Percentiles rank a stretch among this genome's conserved stretches.
Evolutionary conservation across 2,113 vertebrate genomes (phyloP).

Genomic region (Prolemur simus): DNA sequence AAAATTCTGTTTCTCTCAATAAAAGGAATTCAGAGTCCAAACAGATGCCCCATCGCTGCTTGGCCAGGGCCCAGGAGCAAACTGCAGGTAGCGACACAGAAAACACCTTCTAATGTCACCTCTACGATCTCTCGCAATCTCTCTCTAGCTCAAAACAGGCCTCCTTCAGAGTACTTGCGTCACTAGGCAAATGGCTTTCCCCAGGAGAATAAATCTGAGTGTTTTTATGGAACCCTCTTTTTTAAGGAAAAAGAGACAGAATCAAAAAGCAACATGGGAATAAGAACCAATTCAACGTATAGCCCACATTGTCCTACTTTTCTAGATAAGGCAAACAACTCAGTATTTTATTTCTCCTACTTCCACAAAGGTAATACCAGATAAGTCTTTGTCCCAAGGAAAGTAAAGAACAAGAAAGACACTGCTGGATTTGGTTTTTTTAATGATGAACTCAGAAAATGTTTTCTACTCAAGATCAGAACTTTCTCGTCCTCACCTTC

Average conservation of each 20-base stretch:
- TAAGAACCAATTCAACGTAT: background rate
- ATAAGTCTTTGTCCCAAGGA: background rate
- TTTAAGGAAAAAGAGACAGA: background rate
- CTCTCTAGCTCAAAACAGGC: background rate
- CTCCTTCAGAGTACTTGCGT: conserved; percentile 63
- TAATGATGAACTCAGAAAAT: background rate
- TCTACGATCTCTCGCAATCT: background rate
- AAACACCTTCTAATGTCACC: conserved; percentile 51
- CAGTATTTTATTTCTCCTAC: background rate
- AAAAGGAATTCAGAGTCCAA: conserved; percentile 27
- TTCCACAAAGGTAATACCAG: background rate
- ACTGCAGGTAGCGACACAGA: conserved; percentile 43
- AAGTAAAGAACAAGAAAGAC: background rate
- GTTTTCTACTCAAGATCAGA: background rate
- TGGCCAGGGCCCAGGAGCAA: conserved; percentile 55
- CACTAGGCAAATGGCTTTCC: conserved; percentile 55
- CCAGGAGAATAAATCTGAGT: conserved; percentile 18
- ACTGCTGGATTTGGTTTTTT: background rate
- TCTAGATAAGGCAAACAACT: background rate
- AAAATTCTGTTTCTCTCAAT: conserved; percentile 12
- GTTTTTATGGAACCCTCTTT: background rate
- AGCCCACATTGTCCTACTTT: background rate
- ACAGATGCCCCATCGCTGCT: conserved; percentile 20
- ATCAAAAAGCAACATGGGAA: background rate
- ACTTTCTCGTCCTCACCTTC: background rate